Base-by-base conservation (phyloP, 2,888 invertebrate species). In the Leucania comma region DNA sequence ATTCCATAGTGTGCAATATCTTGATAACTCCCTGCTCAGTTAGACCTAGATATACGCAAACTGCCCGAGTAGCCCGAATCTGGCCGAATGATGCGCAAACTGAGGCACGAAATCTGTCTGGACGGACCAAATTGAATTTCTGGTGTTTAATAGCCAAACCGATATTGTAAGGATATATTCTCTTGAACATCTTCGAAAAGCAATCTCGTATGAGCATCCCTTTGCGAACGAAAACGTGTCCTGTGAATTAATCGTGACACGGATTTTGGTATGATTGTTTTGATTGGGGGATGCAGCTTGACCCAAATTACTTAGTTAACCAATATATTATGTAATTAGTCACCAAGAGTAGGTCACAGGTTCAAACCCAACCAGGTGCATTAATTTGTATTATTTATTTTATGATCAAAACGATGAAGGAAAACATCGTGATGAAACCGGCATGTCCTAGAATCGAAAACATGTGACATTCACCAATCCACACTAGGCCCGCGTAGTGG, bases 61-160 rank as follows among this genome's bases (percentile, higher is more conserved):
- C 61, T 81, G 53, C 53, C 17, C 38, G 24, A 57, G 42, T 54
- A 66, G 38, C 56, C 32, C 26, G 17, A 61, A 38, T 59, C 6
- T 48, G 12, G n/a, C 69, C 26, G 29, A 48, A 32, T 70, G 61
- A 78, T 68, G 61, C 77, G 68, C 75, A 77, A 80, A 70, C 67
- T 68, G 73, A 71, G 14, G 68, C 68, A 67, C 65, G 70, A 80
- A 84, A 78, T 80, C 76, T 76, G 80, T 79, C 67, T 76, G 60
- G 32, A 22, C 53, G 26, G 51, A n/a, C 66, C 38, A 56, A 71
- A 71, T 81, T 82, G 66, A 61, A 78, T 64, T 64, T 75, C 65
- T 72, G 35, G 53, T 69, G 69, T 63, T 70, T 80, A 72, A 80
- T 83, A 71, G 38, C 32, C 42, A 84, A 48, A n/a, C 64, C 58